A percentile compares a stretch with the other conserved stretches of the same genome.
Conservation (phyloP, 2,888 invertebrate genomes). For the Megastigmus dorsalis region DNA sequence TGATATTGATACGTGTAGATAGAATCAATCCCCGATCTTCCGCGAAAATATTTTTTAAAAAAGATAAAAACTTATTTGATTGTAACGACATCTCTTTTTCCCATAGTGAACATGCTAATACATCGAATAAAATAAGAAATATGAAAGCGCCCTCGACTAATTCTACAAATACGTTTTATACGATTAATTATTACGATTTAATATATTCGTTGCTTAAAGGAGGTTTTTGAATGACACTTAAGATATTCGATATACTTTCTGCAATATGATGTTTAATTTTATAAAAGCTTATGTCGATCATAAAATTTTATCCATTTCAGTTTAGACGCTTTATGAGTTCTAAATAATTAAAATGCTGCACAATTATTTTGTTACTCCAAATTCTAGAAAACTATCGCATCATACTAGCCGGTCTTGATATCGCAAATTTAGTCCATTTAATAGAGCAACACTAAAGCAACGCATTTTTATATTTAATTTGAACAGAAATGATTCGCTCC, state of each 20-base stretch:
- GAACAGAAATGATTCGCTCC: conserved; percentile 41
- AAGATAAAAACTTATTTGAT: conserved; percentile 11
- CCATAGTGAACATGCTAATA: conserved; percentile 23
- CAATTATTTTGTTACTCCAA: neutral
- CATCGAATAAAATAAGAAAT: conserved; percentile 34
- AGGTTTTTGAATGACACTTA: conserved; percentile 9
- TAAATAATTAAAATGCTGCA: neutral
- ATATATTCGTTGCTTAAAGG: neutral
- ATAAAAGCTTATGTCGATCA: neutral
- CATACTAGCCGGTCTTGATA: conserved; percentile 48
- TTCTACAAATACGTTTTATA: conserved; percentile 24
- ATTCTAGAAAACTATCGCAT: neutral
- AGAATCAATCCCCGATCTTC: conserved; percentile 48
- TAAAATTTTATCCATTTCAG: neutral
- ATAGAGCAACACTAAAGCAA: neutral
- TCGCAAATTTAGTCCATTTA: conserved; percentile 30
- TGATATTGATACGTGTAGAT: conserved; percentile 19
- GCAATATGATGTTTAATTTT: neutral
- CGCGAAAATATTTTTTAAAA: conserved; percentile 38
- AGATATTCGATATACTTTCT: neutral
- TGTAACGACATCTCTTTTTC: neutral
- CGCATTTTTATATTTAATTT: conserved; percentile 11
- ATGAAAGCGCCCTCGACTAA: conserved; percentile 1
- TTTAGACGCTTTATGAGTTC: neutral
- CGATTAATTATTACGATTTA: too few species aligned